These are phyloP conservation scores for Acrocephalus arundinaceus DNA, from an alignment of 2,113 vertebrate species.

Conservation along the genomic window DNA sequence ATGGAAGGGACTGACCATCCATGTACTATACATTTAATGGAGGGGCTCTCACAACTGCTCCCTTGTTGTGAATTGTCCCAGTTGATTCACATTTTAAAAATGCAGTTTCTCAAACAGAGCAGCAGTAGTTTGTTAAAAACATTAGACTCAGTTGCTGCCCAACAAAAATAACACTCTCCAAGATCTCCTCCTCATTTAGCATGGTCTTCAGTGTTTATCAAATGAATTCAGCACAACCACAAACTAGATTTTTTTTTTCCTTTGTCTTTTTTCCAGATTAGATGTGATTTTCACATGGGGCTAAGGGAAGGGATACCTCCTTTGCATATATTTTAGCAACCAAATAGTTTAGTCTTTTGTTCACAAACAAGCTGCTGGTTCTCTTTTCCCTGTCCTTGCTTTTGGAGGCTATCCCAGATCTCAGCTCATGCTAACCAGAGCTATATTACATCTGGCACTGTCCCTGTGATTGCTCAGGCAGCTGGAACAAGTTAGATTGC, in stretches of 20 bases:
- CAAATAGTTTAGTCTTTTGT: conserved; percentile 62
- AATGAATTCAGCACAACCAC: not conserved
- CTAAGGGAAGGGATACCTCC: not conserved
- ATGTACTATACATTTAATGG: not conserved
- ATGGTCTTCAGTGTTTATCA: conserved; percentile 44
- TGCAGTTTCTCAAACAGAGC: conserved; percentile 3
- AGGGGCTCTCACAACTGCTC: not conserved
- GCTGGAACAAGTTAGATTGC: conserved; percentile 69
- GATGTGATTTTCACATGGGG: conserved; percentile 41
- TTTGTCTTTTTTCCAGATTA: conserved; percentile 39
- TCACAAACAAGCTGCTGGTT: conserved; percentile 69
- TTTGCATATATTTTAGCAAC: conserved; percentile 66
- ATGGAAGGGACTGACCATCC: accelerated
- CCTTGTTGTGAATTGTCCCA: not conserved
- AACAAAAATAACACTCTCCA: conserved; percentile 1
- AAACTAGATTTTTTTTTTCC: not conserved
- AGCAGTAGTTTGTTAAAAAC: conserved; percentile 59
- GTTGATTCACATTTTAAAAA: conserved; percentile 46
- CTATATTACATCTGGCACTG: conserved; percentile 62
- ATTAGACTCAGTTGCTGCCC: not conserved
- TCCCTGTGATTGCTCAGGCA: conserved; percentile 48
- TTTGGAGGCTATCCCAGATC: conserved; percentile 56
- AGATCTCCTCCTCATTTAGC: conserved; percentile 49
- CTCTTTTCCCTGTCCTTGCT: conserved; percentile 24
- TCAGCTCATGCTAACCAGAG: conserved; percentile 54